phyloP scores from a whole-genome alignment of 2,888 invertebrate genomes.

The Ischnus inquisitorius region DNA sequence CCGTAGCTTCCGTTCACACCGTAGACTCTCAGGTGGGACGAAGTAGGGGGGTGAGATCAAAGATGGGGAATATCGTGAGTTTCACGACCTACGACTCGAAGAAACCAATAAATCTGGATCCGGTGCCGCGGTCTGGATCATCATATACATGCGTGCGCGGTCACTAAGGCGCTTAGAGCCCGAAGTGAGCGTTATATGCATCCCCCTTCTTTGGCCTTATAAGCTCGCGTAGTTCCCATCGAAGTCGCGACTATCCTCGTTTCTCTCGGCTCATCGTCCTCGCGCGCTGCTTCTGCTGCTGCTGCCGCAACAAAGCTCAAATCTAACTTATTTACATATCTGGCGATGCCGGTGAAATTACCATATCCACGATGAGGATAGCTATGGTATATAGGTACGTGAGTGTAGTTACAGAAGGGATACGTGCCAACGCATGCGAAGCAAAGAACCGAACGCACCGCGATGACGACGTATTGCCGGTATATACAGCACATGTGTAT shows the following conservation, averaged over 20 bases:
- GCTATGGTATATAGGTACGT: conserved; percentile 59
- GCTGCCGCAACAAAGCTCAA: conserved; percentile 83
- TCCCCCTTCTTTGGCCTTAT: conserved; percentile 67
- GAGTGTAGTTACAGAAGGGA: conserved; percentile 68
- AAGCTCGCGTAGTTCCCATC: conserved; percentile 82
- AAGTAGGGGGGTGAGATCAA: neutral
- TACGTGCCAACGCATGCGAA: conserved; percentile 83
- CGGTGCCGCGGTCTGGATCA: conserved; percentile 76
- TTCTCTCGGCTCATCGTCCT: conserved; percentile 69
- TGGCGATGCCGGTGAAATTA: conserved; percentile 82
- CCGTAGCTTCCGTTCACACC: conserved; percentile 83
- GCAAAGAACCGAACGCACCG: conserved; percentile 69
- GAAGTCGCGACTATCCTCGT: conserved; percentile 73
- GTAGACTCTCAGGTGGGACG: conserved; percentile 44
- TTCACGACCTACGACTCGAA: conserved; percentile 59
- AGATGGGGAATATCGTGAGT: conserved; percentile 17
- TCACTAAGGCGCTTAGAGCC: conserved; percentile 83
- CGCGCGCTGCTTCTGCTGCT: conserved; percentile 58
- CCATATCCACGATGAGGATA: conserved; percentile 80
- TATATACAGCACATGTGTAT: too few species aligned
- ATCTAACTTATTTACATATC: conserved; percentile 85
- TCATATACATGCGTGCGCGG: conserved; percentile 77
- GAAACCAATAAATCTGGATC: conserved; percentile 84
- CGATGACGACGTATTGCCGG: conserved; percentile 38
- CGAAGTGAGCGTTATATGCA: conserved; percentile 33